Evolutionary conservation across 2,797 vertebrate genomes (phyloP), one percentile per base, ranked within the genome.

Genomic region (Nyctibius grandis): DNA sequence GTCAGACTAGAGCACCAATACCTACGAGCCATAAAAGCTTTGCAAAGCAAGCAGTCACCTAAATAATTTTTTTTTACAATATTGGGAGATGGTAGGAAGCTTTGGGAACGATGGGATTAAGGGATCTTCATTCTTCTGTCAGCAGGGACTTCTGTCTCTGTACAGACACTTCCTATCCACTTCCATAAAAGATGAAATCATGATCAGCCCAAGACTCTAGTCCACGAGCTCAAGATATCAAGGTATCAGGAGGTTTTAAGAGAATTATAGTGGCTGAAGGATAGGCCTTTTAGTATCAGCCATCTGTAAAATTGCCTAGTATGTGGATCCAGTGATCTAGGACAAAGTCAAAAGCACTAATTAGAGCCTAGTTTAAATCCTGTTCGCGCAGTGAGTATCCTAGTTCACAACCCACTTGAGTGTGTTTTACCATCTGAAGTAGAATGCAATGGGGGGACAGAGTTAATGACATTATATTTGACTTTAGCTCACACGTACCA

Each of bases 401-500:
- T 17, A 17, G 44, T 25, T 74, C 63, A n/a, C 33, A 56, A 9
- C 26, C 25, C 48, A 85, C 28, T 11, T 18, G 12, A 17, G 1
- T 14, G 19, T 25, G 69, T 48, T 68, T 54, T 68, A 26, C 20
- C 0, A 0, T 12, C 59, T 40, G 9, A 34, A 59, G 22, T 4
- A 79, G 44, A 75, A 44, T 9, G 15, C 26, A 67, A 15, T 3
- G 3, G 11, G 7, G 26, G 23, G 12, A 59, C n/a, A 44, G 34
- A 61, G 63, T 33, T 40, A 82, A 40, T 1, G 9, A 8, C 31
- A 23, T 9, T 15, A 6, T 5, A 34, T 42, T 45, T 38, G 12
- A 33, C 38, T 51, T 64, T 67, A 77, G 73, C 28, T 73, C 72
- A n/a, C 28, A 85, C 98, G 97, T 98, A 99, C 99, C 99, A 14